Conservation (phyloP, 2,797 vertebrate genomes). For the Typhlichthys eigenmanni region DNA sequence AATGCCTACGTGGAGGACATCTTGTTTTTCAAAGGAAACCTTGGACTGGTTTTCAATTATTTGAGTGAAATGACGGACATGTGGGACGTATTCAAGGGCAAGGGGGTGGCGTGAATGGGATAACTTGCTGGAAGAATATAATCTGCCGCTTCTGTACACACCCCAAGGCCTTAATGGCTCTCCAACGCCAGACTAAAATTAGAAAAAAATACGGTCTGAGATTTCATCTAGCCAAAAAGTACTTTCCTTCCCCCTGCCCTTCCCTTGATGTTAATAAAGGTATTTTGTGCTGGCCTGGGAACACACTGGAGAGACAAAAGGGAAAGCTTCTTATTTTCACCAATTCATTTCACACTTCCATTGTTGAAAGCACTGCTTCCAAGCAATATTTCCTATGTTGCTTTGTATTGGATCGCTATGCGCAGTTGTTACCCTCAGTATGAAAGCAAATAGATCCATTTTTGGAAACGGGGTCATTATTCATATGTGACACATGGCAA, state of each 20-base stretch:
- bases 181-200: conserved; percentile 53
- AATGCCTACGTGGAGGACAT: conserved; percentile 49
- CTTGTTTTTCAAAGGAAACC: conserved; percentile 27
- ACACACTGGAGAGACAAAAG: conserved; percentile 57
- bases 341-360: conserved; percentile 6
- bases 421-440: conserved; percentile 9
- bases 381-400: conserved; percentile 28
- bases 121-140: conserved; percentile 21
- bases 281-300: conserved; percentile 34
- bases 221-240: conserved; percentile 41
- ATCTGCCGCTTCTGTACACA: conserved; percentile 35
- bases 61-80: conserved; percentile 7
- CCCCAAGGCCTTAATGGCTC: conserved; percentile 45
- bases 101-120: conserved; percentile 18
- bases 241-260: conserved; percentile 46
- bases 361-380: conserved; percentile 33
- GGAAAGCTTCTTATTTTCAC: conserved; percentile 47
- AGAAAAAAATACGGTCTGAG: conserved; percentile 14
- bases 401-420: conserved; percentile 3
- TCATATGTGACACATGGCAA: conserved; percentile 18
- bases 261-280: conserved; percentile 41
- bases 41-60: conserved; percentile 43
- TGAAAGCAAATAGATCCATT: conserved; percentile 28
- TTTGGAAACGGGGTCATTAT: conserved; percentile 41
- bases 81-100: not conserved